Conservation (phyloP, 2,888 invertebrate species). For the Amblyjoppa proteus region DNA sequence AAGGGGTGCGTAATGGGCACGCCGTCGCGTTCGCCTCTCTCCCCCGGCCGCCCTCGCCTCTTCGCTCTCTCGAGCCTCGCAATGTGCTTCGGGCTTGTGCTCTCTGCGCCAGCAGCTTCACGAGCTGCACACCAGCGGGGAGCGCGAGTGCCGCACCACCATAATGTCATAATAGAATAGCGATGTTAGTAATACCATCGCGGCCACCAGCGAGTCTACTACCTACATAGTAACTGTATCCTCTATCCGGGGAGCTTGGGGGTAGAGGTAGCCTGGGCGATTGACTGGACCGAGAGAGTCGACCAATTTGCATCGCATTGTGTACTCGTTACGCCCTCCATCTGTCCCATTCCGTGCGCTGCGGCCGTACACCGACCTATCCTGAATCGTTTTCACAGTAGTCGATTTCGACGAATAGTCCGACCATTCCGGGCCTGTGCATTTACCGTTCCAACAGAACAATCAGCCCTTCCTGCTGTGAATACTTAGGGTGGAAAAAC, state of each 20-base stretch:
- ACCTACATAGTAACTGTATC: conserved; percentile 19
- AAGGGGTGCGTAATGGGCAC: conserved; percentile 72
- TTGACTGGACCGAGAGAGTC: conserved; percentile 77
- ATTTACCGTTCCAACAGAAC: conserved; percentile 7
- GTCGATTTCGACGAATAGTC: conserved; percentile 53
- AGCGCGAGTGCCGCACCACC: conserved; percentile 70
- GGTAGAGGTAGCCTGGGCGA: conserved; percentile 73
- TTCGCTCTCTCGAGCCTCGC: conserved; percentile 46
- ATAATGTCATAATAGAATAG: conserved; percentile 84
- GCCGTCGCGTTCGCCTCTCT: conserved; percentile 59
- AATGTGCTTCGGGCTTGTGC: conserved; percentile 61
- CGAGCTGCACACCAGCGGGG: conserved; percentile 6
- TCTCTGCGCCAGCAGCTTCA: background rate
- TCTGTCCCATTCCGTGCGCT: conserved; percentile 76
- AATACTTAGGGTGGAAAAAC: conserved; percentile 7
- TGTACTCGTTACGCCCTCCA: conserved; percentile 83
- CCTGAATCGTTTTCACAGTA: conserved; percentile 50
- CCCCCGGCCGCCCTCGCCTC: conserved; percentile 39
- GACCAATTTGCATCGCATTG: conserved; percentile 84
- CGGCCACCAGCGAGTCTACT: conserved; percentile 70
- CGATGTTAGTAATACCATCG: conserved; percentile 84
- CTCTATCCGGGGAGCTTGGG: conserved; percentile 2
- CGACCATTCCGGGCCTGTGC: conserved; percentile 16
- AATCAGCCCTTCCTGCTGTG: conserved; percentile 5
- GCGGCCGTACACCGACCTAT: conserved; percentile 47